Conservation (phyloP, 2,888 invertebrate species). For the Ennomos fuscantarius region DNA sequence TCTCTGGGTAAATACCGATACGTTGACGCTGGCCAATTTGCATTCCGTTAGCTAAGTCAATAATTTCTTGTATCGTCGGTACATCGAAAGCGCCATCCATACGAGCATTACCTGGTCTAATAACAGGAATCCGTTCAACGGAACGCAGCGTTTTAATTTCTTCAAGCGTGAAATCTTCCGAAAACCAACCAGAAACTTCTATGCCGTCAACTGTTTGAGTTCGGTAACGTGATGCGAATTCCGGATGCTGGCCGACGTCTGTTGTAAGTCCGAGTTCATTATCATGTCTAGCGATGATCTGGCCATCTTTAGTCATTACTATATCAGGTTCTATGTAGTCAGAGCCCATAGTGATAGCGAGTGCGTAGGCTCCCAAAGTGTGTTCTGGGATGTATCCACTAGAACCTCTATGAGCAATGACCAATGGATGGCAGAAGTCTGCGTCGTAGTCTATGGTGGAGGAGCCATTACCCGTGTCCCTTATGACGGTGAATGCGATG, state of each 20-base stretch:
- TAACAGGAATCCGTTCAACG: conserved; percentile 68
- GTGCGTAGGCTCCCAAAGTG: conserved; percentile 73
- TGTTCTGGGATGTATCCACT: conserved; percentile 78
- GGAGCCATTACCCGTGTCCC: conserved; percentile 31
- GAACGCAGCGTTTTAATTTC: conserved; percentile 72
- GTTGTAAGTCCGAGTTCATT: conserved; percentile 72
- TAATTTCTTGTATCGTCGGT: conserved; percentile 75
- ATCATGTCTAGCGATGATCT: conserved; percentile 73
- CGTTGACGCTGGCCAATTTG: conserved; percentile 60
- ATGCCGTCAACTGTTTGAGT: conserved; percentile 66
- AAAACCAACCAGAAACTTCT: conserved; percentile 68
- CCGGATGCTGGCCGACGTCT: conserved; percentile 63
- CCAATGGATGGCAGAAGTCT: conserved; percentile 63
- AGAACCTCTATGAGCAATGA: conserved; percentile 75
- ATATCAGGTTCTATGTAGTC: conserved; percentile 78
- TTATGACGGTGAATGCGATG: conserved; percentile 39
- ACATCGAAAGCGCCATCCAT: conserved; percentile 67
- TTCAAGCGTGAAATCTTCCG: conserved; percentile 75
- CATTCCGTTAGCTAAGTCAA: conserved; percentile 70
- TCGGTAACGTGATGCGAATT: conserved; percentile 64
- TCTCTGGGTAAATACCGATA: conserved; percentile 76
- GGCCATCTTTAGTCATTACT: conserved; percentile 73
- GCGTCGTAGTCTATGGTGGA: conserved; percentile 46
- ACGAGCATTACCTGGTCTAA: conserved; percentile 70
- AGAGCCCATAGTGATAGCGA: conserved; percentile 74